Evolutionary conservation across 2,113 vertebrate genomes (phyloP), one percentile per base, ranked within the genome.

Genomic region (Nesogale talazaci): DNA sequence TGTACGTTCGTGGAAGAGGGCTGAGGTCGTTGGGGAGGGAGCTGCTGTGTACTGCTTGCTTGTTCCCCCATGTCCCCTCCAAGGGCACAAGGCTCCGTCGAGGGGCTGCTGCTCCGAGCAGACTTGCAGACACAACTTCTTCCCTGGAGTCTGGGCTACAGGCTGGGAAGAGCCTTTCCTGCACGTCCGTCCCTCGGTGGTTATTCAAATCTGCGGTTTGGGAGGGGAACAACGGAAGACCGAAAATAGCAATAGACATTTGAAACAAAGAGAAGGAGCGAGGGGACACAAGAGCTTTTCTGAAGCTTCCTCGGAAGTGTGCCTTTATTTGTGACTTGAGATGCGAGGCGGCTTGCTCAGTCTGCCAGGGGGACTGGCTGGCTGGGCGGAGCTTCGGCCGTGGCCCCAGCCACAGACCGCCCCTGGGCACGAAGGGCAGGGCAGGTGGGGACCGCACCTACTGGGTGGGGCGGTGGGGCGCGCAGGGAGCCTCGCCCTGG

Each of bases 91-190:
- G 76, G 88, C 91, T 77, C n/a, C n/a, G n/a, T n/a, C n/a, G 59
- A 63, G 76, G 77, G 59, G 63, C 59, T 93, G n/a, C 25, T 59
- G 31, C 59, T 96, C 57, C 42, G 46, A 92, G 67, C 81, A 94
- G 89, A 76, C 84, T n/a, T 70, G n/a, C 77, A 63, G 57, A 91
- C 42, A 72, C 23, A 76, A 36, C 61, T 72, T 70, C 70, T 89
- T 46, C 31, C n/a, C 40, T 57, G 86, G 87, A 92, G 25, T 76
- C 78, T 67, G 92, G 78, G 57, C 75, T 61, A 52, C 59, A 89
- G 81, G 76, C 82, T 89, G 59, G 89, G 84, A 94, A 95, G 83
- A 95, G 89, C 69, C 82, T 74, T 85, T 61, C 61, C 63, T 90
- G 88, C 81, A 81, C 74, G 65, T 78, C 57, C 94, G 65, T 78